Base-by-base conservation (phyloP, 1,140 invertebrate species). In the Bombus pascuorum region DNA sequence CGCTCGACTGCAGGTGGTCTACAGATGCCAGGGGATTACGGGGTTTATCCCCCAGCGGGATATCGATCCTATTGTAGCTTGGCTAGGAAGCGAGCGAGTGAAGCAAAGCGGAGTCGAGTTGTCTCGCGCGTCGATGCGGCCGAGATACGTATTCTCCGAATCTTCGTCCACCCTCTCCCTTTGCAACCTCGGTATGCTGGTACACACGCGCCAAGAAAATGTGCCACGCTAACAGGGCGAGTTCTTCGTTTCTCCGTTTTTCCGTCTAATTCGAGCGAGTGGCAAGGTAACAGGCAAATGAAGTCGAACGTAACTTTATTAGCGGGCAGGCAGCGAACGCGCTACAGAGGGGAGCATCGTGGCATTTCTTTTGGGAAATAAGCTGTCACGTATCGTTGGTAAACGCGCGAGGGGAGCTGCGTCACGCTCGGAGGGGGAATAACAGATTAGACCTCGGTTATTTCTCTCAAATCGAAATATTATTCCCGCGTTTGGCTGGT, bases 1-100 rank as follows among this genome's bases (percentile, higher is more conserved):
- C 92, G 92, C 91, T 81, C 92, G 92, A 94, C 94, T 95, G 94
- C 94, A 95, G 94, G 94, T 95, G 94, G 94, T 92, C 94, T 88
- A 94, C 94, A 95, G 94, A 95, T 94, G 94, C 94, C 88, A 86
- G 86, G 89, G 93, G 93, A 94, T 95, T 94, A 95, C 86, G 91
- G 94, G 92, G 92, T 95, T 94, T 94, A 94, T 94, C 93, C 94
- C 94, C 93, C 92, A 92, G 92, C 93, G 93, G 94, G 94, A 94
- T 95, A 95, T 94, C 93, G 94, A 95, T 95, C 94, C 94, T 91
- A 95, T 94, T 95, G 94, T 95, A 89, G 90, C 77, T 37, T 65
- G 68, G 73, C 86, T 90, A 88, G 81, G 77, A 86, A 87, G 62
- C 86, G 79, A 74, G 80, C n/a, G 42, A 47, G 42, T 1, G 37